Percentiles rank a stretch among this genome's conserved stretches.
Evolutionary conservation across 2,888 invertebrate species (phyloP).

Genomic region (Drosophila macrospina): DNA sequence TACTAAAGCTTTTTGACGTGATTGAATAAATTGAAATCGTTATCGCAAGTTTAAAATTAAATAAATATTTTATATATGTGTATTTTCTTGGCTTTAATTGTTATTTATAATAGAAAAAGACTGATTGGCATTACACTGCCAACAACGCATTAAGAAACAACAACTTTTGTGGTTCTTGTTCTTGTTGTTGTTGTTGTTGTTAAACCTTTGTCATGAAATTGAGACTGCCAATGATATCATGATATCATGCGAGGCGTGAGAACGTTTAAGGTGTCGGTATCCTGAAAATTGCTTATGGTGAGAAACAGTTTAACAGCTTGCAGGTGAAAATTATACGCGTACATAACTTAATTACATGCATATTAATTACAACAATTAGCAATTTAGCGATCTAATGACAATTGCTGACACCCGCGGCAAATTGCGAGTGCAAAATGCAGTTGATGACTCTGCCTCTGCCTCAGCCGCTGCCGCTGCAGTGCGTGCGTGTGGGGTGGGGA

Average conservation of each 20-base stretch:
- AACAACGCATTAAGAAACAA: no score
- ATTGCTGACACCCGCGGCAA: conserved; percentile 24
- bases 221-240: conserved; percentile 14
- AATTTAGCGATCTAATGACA: conserved; percentile 37
- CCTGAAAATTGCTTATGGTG: conserved; percentile 6
- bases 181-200: no score
- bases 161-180: no score
- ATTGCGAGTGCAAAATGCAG: conserved; percentile 16
- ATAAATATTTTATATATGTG: no score
- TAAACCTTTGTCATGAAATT: not conserved
- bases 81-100: not conserved
- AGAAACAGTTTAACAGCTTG: conserved; percentile 8
- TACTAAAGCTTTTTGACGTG: not conserved
- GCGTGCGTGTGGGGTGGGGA: not conserved
- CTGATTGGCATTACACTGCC: not conserved
- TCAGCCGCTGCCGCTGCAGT: not conserved
- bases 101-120: not conserved
- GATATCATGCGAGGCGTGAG: not conserved
- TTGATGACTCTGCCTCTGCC: not conserved
- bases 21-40: no score
- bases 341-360: conserved; percentile 44
- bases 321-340: conserved; percentile 29
- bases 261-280: conserved; percentile 1
- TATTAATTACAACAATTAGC: conserved; percentile 43
- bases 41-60: no score